Conservation (phyloP, 1,140 invertebrate species). For the Nymphalis io region DNA sequence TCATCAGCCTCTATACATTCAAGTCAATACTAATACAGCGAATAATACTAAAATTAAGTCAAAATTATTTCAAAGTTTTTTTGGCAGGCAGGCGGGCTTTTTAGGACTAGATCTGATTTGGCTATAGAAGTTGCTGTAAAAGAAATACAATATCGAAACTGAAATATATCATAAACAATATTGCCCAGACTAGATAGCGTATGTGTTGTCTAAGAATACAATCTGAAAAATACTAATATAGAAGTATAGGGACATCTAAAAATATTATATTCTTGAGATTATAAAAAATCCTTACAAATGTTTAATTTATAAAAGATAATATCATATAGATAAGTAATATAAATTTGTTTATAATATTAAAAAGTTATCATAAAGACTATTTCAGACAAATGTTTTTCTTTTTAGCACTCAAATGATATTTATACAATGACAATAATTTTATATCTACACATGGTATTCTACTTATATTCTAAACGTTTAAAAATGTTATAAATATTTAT, state of each 20-base stretch:
- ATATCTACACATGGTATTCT: too few relatives aligned
- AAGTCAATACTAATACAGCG: too few relatives aligned
- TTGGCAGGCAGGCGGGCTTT: too few relatives aligned
- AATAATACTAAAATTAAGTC: too few relatives aligned
- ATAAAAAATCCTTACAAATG: conserved; percentile 6
- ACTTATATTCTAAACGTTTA: too few relatives aligned
- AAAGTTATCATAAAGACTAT: background rate
- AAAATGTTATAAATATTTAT: too few relatives aligned
- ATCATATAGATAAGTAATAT: background rate
- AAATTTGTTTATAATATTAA: too few relatives aligned
- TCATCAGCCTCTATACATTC: too few relatives aligned
- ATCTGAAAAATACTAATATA: conserved; percentile 2
- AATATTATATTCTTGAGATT: conserved; percentile 1
- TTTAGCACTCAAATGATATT: background rate
- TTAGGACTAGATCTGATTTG: too few relatives aligned
- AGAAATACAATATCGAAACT: too few relatives aligned
- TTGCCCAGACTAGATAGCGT: background rate
- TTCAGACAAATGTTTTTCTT: background rate
- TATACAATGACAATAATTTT: background rate
- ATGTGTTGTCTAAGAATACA: background rate
- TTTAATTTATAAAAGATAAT: conserved; percentile 12
- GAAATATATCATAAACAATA: background rate
- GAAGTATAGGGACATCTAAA: conserved; percentile 3
- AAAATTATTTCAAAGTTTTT: too few relatives aligned
- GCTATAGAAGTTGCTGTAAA: too few relatives aligned